phyloP scores from a whole-genome alignment of 2,888 invertebrate genomes.

The Sarcophaga subvicina region DNA sequence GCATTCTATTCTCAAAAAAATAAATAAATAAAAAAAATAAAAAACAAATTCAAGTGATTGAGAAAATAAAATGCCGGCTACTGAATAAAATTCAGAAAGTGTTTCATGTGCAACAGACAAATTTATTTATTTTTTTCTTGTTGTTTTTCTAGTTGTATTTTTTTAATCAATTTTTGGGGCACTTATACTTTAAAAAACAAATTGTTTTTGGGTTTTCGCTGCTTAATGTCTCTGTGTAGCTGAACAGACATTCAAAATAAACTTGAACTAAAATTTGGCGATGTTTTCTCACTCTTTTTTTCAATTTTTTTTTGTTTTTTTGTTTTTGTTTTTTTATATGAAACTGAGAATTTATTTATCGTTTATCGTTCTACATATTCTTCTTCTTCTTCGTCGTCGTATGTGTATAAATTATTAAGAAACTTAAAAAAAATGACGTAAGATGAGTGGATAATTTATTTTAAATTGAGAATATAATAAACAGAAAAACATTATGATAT shows the following conservation, averaged over 20 bases:
- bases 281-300: conserved; percentile 38
- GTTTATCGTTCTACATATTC: no score
- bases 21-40: not conserved
- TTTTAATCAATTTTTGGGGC: conserved; percentile 7
- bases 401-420: not conserved
- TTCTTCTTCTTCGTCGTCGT: no score
- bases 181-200: not conserved
- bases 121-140: not conserved
- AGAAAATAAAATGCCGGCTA: conserved; percentile 40
- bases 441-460: not conserved
- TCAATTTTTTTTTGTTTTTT: not conserved
- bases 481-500: not conserved
- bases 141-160: not conserved
- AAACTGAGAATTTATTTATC: no score
- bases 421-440: conserved; percentile 39
- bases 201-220: not conserved
- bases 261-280: conserved; percentile 47
- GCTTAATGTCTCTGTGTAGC: not conserved
- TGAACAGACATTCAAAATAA: conserved; percentile 26
- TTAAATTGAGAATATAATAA: conserved; percentile 7
- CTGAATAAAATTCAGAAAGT: conserved; percentile 8
- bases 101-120: conserved; percentile 20
- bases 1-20: not conserved
- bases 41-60: not conserved
- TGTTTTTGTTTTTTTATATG: not conserved